phyloP scores from a whole-genome alignment of 2,888 invertebrate species.

The Dysmachus trigonus region DNA sequence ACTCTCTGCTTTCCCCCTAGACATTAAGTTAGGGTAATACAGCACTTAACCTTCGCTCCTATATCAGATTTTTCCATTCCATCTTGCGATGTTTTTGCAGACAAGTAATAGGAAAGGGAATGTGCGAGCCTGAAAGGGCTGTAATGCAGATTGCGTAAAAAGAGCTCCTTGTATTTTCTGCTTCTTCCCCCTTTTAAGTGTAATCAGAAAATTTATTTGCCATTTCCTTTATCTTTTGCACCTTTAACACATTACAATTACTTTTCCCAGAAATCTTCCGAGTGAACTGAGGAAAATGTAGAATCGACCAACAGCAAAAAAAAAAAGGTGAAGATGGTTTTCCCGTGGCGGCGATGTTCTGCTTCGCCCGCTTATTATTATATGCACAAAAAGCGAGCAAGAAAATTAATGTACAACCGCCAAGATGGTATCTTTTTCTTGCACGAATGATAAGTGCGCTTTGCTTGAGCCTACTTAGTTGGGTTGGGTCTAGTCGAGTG shows the following conservation, averaged over 20 bases:
- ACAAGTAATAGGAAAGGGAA: background rate
- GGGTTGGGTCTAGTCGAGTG: background rate
- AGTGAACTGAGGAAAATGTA: slow-evolving; percentile 15
- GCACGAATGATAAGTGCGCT: background rate
- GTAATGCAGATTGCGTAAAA: slow-evolving; percentile 1
- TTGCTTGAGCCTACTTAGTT: background rate
- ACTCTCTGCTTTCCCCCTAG: background rate
- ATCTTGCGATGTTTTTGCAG: slow-evolving; percentile 24
- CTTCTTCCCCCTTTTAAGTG: background rate
- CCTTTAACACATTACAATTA: slow-evolving; percentile 42
- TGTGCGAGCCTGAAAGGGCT: background rate
- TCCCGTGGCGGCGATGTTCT: background rate
- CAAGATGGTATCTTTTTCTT: background rate
- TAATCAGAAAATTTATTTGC: slow-evolving; percentile 43
- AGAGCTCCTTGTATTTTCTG: background rate
- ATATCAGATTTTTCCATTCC: slow-evolving; percentile 17
- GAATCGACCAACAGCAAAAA: background rate
- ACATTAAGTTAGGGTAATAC: slow-evolving; percentile 14
- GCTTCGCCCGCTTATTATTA: slow-evolving; percentile 11
- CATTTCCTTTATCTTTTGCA: slow-evolving; percentile 40
- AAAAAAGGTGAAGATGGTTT: background rate
- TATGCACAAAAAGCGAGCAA: slow-evolving; percentile 6
- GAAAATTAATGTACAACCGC: slow-evolving; percentile 19
- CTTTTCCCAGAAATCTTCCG: background rate
- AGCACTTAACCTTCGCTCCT: slow-evolving; percentile 2